phyloP scores from a whole-genome alignment of 1,140 invertebrate species.

The Tenebrio molitor region DNA sequence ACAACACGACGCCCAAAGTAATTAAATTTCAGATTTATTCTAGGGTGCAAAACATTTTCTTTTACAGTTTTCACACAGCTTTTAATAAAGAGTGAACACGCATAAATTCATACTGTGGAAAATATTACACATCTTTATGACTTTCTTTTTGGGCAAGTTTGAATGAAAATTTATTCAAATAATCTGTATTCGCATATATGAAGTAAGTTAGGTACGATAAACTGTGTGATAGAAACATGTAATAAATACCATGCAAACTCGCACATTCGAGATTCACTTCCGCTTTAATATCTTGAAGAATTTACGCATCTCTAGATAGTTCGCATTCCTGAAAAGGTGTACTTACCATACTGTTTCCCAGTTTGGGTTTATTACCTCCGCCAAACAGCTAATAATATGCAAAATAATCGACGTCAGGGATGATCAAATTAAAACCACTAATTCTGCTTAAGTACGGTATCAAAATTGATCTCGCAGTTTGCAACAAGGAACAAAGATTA shows the following conservation, averaged over 20 bases:
- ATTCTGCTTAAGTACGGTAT: too few relatives aligned
- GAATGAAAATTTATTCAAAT: background rate
- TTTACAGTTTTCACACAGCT: too few relatives aligned
- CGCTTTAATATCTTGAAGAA: constrained; percentile 14
- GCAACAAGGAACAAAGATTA: too few relatives aligned
- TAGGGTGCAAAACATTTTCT: too few relatives aligned
- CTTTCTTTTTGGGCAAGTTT: background rate
- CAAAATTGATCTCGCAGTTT: too few relatives aligned
- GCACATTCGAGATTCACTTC: constrained; percentile 1
- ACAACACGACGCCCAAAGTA: too few relatives aligned
- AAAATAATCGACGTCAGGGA: too few relatives aligned
- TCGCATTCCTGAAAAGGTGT: constrained; percentile 4
- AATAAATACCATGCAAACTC: background rate
- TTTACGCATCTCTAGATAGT: constrained; percentile 7
- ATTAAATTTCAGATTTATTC: too few relatives aligned
- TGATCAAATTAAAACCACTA: too few relatives aligned
- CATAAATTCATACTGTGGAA: too few relatives aligned
- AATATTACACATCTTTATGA: too few relatives aligned
- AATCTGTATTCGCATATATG: background rate
- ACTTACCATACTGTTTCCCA: background rate
- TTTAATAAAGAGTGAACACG: too few relatives aligned
- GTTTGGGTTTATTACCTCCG: background rate
- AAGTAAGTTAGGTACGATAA: background rate
- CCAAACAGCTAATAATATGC: background rate
- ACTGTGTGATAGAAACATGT: background rate